Percentiles rank a stretch among this genome's conserved stretches.
phyloP scores from a whole-genome alignment of 2,113 vertebrate species.

The Corythornis madagascariensis region DNA sequence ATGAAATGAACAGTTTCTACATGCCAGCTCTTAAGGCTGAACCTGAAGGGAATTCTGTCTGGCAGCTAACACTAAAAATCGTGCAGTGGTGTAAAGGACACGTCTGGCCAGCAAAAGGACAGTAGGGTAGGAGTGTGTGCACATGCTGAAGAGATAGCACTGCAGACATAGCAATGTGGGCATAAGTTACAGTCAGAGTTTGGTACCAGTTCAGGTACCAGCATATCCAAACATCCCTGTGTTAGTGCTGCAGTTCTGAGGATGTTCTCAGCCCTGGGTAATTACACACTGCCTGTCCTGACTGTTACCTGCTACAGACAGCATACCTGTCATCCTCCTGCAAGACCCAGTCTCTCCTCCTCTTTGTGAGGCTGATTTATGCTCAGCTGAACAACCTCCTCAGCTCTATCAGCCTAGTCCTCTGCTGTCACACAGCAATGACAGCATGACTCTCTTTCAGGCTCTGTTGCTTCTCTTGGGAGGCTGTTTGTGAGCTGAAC shows the following conservation, averaged over 20 bases:
- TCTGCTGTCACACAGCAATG: background rate
- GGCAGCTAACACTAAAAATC: background rate
- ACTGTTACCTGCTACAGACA: background rate
- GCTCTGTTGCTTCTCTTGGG: background rate
- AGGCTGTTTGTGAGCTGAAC: background rate
- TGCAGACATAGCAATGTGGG: fast-evolving
- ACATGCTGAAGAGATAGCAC: background rate
- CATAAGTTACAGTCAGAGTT: background rate
- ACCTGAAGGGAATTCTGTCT: background rate
- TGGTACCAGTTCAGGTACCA: background rate
- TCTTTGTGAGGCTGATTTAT: background rate
- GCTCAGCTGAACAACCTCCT: background rate
- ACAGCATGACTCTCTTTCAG: background rate
- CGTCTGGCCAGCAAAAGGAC: background rate
- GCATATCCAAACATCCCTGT: background rate
- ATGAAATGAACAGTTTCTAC: background rate
- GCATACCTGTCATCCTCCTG: fast-evolving
- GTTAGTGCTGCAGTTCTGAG: background rate
- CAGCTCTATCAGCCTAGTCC: background rate
- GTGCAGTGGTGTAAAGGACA: fast-evolving
- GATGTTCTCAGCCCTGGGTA: background rate
- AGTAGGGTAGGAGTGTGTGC: fast-evolving
- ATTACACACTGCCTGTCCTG: background rate
- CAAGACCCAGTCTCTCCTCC: background rate
- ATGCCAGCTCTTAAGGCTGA: background rate